Evolutionary conservation across 2,888 invertebrate species (phyloP), one percentile per base, ranked within the genome.

Genomic region (Mesoligia furuncula): DNA sequence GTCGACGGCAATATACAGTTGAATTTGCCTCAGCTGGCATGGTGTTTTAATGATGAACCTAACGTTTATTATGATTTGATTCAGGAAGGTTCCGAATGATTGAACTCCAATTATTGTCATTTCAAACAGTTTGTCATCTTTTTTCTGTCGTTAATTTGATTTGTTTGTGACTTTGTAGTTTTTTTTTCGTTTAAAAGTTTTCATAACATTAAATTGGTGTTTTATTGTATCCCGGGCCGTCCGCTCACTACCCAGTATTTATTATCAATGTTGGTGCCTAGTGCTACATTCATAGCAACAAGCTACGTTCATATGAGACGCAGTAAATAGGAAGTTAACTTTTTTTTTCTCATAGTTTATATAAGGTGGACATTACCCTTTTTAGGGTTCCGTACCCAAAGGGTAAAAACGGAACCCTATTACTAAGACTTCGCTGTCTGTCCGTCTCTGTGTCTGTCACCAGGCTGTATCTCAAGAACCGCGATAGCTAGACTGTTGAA

Each of bases 1-100:
- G 20, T 39, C 3, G 84, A 90, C 36, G 88, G 86, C 20, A 77
- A 87, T 0, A 89, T 91, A 45, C 66, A 88, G 9, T 77, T 91
- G 20, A 86, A 89, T 73, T 57, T 90, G n/a, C 85, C 89, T 1
- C 87, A 90, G 59, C 31, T 78, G 13, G 85, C 79, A 4, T 90
- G 84, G 84, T 68, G n/a, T 24, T 84, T 84, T 31, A 68, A 64
- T 48, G 79, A 84, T 36, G 81, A 84, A 42, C 84, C 79, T 20
- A 27, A 7, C 0, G 71, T 78, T 27, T 51, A 71, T 61, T 75
- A 84, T 65, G 84, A 84, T 51, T 17, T 84, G 61, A 70, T 75
- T n/a, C 2, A 73, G 36, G 84, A 81, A 61, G 51, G 4, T 45
- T 69, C 11, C 5, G 39, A 61, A 45, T 15, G 11, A n/a, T n/a